Conservation (phyloP, 1,140 invertebrate species). For the Idris sp. region DNA sequence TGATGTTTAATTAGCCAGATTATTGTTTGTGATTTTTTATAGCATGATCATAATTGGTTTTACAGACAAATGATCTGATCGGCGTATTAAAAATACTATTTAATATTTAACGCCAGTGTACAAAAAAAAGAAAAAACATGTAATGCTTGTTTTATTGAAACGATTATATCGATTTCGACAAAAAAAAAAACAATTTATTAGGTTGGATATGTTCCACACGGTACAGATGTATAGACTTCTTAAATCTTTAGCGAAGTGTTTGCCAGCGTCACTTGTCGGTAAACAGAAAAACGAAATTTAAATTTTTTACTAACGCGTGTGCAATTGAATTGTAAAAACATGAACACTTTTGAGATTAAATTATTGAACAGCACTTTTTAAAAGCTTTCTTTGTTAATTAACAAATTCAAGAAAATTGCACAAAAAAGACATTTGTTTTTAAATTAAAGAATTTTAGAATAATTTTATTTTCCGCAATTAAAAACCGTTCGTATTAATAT, state of each 20-base stretch:
- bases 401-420: no score
- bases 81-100: slow-evolving; percentile 22
- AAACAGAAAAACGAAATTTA: slow-evolving; percentile 23
- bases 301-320: slow-evolving; percentile 14
- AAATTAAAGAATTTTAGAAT: no score
- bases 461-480: no score
- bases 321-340: slow-evolving; percentile 18
- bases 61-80: background rate
- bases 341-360: background rate
- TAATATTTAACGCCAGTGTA: slow-evolving; percentile 23
- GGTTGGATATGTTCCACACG: slow-evolving; percentile 39
- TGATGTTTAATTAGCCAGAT: background rate
- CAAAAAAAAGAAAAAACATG: slow-evolving; percentile 24
- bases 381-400: no score
- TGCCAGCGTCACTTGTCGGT: slow-evolving; percentile 34
- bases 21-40: slow-evolving; percentile 9
- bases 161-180: slow-evolving; percentile 29
- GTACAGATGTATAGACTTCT: slow-evolving; percentile 47
- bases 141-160: slow-evolving; percentile 41
- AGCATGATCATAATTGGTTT: slow-evolving; percentile 1
- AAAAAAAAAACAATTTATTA: slow-evolving; percentile 52
- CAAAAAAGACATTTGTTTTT: no score
- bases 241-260: slow-evolving; percentile 48
- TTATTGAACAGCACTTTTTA: background rate
- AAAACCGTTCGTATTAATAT: no score